Evolutionary conservation across 2,797 vertebrate genomes (phyloP), one percentile per base, ranked within the genome.

Genomic region (Cirrhinus mrigala): DNA sequence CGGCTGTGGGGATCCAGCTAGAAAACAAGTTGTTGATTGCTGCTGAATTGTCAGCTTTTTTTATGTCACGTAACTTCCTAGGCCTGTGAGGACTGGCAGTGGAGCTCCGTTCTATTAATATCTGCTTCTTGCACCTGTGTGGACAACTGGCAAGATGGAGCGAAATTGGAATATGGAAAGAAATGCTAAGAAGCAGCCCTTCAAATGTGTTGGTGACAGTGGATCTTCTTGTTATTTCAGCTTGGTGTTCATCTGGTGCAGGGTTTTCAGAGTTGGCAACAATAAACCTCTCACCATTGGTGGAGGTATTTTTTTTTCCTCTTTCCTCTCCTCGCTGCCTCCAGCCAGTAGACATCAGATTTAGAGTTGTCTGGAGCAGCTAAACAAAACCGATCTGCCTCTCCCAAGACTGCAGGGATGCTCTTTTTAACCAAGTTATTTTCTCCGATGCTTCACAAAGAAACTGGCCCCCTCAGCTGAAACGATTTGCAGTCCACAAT

Each of bases 401-500:
- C 91, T 90, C 92, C 92, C 90, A 93, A 93, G 94, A 94, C 94
- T 94, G 92, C 89, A 90, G 92, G 81, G 93, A 91, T 92, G 91
- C 92, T 94, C 92, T 95, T 95, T 94, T 93, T 88, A 90, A 93
- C 92, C 89, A 92, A 92, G 93, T 94, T 95, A 94, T 95, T 95
- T 94, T 94, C 90, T 87, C 90, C 88, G 69, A 89, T 93, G 93
- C 89, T 92, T 88, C 92, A 95, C 93, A 95, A 95, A 95, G 94
- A 92, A 92, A 91, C 93, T 91, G 92, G 83, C 93, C 94, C 93
- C 94, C 95, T 93, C 93, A 90, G 94, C 93, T 94, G 94, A 95
- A 95, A 95, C 94, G 92, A 95, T 95, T 95, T 95, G 94, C 95
- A 93, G 94, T 90, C 93, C 93, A 95, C 95, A 96, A 96, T 95